Evolutionary conservation across 2,113 vertebrate species (phyloP).

Genomic region (Spermophilus dauricus): DNA sequence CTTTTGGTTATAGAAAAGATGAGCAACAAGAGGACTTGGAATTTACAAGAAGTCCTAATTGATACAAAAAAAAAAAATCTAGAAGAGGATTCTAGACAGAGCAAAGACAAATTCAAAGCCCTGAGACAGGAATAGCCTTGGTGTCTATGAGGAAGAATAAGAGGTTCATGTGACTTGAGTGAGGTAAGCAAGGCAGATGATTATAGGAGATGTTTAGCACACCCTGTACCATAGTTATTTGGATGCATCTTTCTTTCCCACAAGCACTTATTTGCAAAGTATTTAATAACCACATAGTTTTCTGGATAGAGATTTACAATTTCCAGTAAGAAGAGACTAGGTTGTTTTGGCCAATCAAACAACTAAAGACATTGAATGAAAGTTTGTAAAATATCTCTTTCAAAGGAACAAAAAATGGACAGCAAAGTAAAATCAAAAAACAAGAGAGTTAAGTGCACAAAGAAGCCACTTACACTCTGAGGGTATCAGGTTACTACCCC

Average conservation of each 20-base stretch:
- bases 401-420: not conserved
- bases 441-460: not conserved
- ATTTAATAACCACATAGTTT: conserved; percentile 26
- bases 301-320: not conserved
- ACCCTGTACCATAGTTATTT: not conserved
- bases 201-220: not conserved
- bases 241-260: not conserved
- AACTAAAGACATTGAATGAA: not conserved
- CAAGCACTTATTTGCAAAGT: not conserved
- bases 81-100: not conserved
- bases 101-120: not conserved
- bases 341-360: conserved; percentile 3
- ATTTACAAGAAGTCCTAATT: not conserved
- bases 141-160: not conserved
- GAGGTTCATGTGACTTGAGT: not conserved
- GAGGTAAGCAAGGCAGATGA: not conserved
- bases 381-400: not conserved
- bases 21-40: not conserved
- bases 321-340: not conserved
- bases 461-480: not conserved
- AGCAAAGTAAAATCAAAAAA: conserved; percentile 3
- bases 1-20: not conserved
- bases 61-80: not conserved
- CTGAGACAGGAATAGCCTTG: not conserved
- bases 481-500: not conserved